These are phyloP conservation scores for Euwallacea similis DNA, from an alignment of 1,140 invertebrate genomes.

Conservation along the genomic window DNA sequence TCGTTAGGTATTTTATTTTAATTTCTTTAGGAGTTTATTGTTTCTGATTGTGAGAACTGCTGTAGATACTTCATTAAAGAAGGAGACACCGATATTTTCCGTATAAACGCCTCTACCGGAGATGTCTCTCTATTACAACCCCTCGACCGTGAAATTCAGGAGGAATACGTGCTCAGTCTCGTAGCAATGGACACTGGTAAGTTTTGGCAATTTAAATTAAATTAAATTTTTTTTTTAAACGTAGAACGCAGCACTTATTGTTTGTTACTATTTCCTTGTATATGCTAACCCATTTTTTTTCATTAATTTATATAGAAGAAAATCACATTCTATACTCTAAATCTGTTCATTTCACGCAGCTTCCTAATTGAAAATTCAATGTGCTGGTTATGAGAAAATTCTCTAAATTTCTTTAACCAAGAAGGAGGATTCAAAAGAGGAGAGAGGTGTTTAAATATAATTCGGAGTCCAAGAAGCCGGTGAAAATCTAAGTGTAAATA, in stretches of 20 bases:
- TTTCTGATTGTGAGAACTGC: not conserved
- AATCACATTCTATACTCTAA: too few relatives aligned
- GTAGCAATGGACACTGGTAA: constrained; percentile 92
- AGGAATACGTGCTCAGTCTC: constrained; percentile 80
- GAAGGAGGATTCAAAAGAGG: not conserved
- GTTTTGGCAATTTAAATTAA: constrained; percentile 40
- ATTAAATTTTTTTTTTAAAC: not conserved
- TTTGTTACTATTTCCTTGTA: too few relatives aligned
- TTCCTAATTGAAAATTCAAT: too few relatives aligned
- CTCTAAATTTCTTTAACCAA: not conserved
- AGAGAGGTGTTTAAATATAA: too few relatives aligned
- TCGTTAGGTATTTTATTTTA: constrained; percentile 62
- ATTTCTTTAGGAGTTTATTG: not conserved
- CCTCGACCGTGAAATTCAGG: constrained; percentile 80
- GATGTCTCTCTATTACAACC: constrained; percentile 80
- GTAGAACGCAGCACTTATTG: too few relatives aligned
- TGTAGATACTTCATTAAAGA: constrained; percentile 83
- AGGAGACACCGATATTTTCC: constrained; percentile 84
- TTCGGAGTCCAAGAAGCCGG: too few relatives aligned
- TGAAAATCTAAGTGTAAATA: too few relatives aligned
- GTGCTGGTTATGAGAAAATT: too few relatives aligned
- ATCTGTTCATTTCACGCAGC: too few relatives aligned
- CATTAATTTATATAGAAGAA: too few relatives aligned
- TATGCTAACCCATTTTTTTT: too few relatives aligned
- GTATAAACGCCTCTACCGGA: constrained; percentile 85